Percentiles rank a stretch among this genome's conserved stretches.
Conservation (phyloP, 2,797 vertebrate species). For the Sebastes itinus region DNA sequence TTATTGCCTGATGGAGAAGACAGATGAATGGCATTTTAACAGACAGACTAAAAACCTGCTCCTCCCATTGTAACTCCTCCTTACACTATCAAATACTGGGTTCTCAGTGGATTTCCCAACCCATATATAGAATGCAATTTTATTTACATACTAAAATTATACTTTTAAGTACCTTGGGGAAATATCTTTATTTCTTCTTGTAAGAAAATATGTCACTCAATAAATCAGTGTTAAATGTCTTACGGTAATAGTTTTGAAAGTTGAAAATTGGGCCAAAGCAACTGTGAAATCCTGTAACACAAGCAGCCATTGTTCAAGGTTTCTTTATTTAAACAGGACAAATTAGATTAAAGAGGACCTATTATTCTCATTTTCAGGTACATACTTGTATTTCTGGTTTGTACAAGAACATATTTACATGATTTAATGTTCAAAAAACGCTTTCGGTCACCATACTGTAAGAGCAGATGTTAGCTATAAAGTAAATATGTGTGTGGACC, state of each 20-base stretch:
- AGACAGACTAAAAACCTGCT: neutral
- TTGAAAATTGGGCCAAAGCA: neutral
- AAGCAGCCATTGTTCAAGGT: neutral
- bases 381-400: no score
- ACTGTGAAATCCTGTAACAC: neutral
- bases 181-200: neutral
- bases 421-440: no score
- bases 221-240: neutral
- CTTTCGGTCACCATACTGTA: no score
- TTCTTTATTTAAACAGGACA: neutral
- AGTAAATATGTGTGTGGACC: no score
- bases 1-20: neutral
- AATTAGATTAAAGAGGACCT: neutral
- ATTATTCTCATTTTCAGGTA: no score
- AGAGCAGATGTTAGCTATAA: no score
- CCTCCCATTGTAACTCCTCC: neutral
- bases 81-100: neutral
- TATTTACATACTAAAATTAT: neutral
- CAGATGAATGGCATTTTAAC: neutral
- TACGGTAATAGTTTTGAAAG: neutral
- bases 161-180: neutral
- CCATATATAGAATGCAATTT: neutral
- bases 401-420: no score
- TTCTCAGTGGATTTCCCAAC: neutral
- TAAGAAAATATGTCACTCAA: neutral